Evolutionary conservation across 2,797 vertebrate species (phyloP).

Genomic region (Trachops cirrhosus): DNA sequence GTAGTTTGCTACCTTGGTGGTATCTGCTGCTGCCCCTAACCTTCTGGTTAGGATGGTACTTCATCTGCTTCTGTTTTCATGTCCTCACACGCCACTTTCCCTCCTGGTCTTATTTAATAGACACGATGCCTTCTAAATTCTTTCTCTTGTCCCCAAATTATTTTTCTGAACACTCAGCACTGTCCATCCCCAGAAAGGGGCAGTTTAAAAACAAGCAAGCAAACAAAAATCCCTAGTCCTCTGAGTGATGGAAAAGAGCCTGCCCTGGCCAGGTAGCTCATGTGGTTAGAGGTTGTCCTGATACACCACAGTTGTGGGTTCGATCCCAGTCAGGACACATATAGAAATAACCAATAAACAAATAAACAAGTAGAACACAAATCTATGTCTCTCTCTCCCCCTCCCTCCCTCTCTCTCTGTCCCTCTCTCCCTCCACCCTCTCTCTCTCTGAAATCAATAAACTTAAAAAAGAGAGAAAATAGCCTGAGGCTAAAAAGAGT

Average conservation of each 20-base stretch:
- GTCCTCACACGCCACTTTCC: background rate
- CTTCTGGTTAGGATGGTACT: background rate
- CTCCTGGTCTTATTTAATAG: background rate
- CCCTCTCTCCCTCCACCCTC: no score
- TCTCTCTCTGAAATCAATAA: no score
- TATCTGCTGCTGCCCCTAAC: background rate
- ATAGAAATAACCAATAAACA: background rate
- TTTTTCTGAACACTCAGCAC: background rate
- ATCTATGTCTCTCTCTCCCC: background rate
- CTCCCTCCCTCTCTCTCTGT: no score
- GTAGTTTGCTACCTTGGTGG: fast-evolving
- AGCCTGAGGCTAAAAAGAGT: background rate
- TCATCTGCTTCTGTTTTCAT: background rate
- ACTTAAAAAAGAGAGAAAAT: background rate
- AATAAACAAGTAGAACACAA: background rate
- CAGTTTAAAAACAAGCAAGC: background rate
- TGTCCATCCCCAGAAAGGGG: background rate
- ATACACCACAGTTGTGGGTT: background rate
- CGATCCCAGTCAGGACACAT: background rate
- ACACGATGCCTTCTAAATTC: background rate
- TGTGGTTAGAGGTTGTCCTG: background rate
- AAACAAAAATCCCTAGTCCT: background rate
- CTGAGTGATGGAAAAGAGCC: background rate
- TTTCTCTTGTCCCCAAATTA: background rate
- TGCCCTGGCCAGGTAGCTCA: background rate